Percentiles rank a stretch among this genome's conserved stretches.
These are phyloP conservation scores for Julus scanicus DNA, from an alignment of 2,888 invertebrate genomes.

Conservation along the genomic window DNA sequence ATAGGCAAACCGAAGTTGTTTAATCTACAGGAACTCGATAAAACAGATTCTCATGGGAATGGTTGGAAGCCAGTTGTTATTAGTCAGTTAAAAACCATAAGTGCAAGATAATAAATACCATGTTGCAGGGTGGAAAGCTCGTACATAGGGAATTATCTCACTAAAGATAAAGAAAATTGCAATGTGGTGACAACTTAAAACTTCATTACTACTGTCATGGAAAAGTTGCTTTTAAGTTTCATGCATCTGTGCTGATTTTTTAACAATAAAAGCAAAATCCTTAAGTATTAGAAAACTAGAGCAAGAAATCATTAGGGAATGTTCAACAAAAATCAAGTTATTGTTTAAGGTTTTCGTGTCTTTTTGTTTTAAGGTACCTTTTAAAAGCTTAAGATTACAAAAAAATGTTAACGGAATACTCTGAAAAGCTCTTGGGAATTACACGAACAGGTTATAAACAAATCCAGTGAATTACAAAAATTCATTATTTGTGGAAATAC, in stretches of 20 bases:
- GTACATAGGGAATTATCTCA: neutral
- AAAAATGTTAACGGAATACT: neutral
- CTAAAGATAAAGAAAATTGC: neutral
- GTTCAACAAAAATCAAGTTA: neutral
- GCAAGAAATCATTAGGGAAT: conserved; percentile 9
- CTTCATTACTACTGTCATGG: neutral
- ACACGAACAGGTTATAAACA: neutral
- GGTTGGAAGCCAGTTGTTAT: conserved; percentile 37
- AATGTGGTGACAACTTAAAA: neutral
- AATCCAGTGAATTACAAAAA: neutral
- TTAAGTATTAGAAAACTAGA: neutral
- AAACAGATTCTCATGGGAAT: conserved; percentile 23
- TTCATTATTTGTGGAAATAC: neutral
- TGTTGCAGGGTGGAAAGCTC: neutral
- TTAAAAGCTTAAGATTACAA: no score
- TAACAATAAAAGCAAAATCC: neutral
- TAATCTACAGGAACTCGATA: neutral
- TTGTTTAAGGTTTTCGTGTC: neutral
- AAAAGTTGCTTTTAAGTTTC: neutral
- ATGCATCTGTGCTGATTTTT: no score
- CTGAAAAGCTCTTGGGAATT: neutral
- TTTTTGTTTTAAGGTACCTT: neutral
- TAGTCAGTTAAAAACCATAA: neutral
- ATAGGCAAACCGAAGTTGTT: neutral
- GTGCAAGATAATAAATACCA: neutral